phyloP scores from a whole-genome alignment of 2,113 vertebrate species.

The Nansenia antarctica region DNA sequence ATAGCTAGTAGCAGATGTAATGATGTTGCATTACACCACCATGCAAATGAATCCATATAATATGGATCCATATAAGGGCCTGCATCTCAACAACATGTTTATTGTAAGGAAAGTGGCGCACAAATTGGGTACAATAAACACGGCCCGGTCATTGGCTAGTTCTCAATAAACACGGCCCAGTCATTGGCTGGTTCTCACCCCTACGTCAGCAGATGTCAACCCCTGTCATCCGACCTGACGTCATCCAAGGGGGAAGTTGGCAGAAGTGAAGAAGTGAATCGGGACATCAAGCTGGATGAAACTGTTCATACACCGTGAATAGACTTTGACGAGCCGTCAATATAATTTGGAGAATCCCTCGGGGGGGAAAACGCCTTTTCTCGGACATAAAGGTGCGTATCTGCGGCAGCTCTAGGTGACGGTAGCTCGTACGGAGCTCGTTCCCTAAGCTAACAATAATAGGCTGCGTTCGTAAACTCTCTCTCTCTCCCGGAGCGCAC shows the following conservation, averaged over 20 bases:
- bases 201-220: constrained; percentile 43
- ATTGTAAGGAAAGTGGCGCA: neutral
- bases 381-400: constrained; percentile 11
- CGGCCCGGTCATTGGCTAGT: neutral
- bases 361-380: constrained; percentile 17
- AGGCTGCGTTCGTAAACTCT: neutral
- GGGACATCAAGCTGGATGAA: constrained; percentile 51
- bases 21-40: no score
- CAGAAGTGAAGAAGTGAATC: constrained; percentile 58
- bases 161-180: neutral
- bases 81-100: no score
- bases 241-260: constrained; percentile 75
- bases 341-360: constrained; percentile 1
- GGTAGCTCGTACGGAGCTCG: constrained; percentile 23
- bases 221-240: constrained; percentile 71
- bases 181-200: constrained; percentile 52
- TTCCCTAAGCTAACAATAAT: constrained; percentile 24
- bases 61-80: no score
- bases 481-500: neutral
- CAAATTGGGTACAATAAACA: neutral
- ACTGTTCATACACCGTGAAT: constrained; percentile 19
- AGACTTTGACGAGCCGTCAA: constrained; percentile 3
- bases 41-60: no score
- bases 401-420: constrained; percentile 26
- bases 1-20: no score